Evolutionary conservation across 2,113 vertebrate species (phyloP), one percentile per base, ranked within the genome.

Genomic region (Aleadryas rufinucha): DNA sequence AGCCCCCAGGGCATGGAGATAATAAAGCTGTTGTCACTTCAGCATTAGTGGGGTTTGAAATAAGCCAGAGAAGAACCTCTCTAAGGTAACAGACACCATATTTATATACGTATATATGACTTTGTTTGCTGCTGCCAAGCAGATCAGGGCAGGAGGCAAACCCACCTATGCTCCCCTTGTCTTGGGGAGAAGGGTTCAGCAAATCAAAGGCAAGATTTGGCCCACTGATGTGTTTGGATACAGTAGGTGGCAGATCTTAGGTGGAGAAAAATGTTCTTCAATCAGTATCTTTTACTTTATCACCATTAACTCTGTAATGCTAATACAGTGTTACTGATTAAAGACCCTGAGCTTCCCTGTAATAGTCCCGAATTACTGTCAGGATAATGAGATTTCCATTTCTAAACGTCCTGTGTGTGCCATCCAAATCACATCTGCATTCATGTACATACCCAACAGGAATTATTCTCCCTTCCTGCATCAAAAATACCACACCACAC

Each of bases 371-470:
- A 92, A 79, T 87, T 84, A 81, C 44, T 78, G 47, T 65, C 49
- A 71, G 57, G 65, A 57, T 95, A 94, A 97, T 84, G 86, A 95
- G 72, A 89, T 71, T 90, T 86, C 71, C 65, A 88, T 84, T 93
- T 83, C 93, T 42, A 78, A 68, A 59, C 0, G 15, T 70, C 83
- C 70, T 81, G 35, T 77, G 12, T 0, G 0, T 88, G 83, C 68
- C 39, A 69, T 75, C 57, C 59, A 95, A 79, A 89, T 87, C 42
- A 90, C 65, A 90, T 92, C 59, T 56, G 56, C 65, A 77, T 93
- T 92, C 83, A 61, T 10, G 9, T 20, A 37, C 24, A 13, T 22
- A 52, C 26, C 17, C 4, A 61, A 14, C 49, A 78, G 12, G 56
- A 90, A 78, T 84, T 77, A 66, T 78, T 80, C 69, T 65, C 2